These are phyloP conservation scores for Ornithorhynchus anatinus DNA, from an alignment of 2,113 vertebrate species.

Conservation along the genomic window DNA sequence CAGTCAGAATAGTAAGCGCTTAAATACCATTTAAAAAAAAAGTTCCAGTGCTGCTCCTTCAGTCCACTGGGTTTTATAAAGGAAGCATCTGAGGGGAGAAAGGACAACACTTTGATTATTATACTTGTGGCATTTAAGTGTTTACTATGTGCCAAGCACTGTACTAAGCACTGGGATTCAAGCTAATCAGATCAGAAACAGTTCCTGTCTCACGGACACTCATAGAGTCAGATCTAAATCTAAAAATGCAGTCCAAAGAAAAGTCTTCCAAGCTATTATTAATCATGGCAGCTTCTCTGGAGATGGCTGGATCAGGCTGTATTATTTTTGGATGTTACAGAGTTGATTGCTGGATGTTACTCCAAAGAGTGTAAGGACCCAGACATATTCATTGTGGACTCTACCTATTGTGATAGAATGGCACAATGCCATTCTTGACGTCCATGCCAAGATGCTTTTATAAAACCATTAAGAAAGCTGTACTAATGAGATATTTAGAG, in stretches of 20 bases:
- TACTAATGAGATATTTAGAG: slow-evolving; percentile 55
- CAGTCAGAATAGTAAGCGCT: no score
- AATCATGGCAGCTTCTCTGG: not conserved
- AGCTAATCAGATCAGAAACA: no score
- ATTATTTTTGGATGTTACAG: slow-evolving; percentile 17
- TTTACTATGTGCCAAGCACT: no score
- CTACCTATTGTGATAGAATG: slow-evolving; percentile 42
- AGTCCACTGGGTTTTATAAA: not conserved
- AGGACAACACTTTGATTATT: not conserved
- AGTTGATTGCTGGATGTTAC: not conserved
- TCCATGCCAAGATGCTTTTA: slow-evolving; percentile 63
- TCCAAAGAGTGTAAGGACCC: slow-evolving; percentile 21
- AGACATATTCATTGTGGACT: slow-evolving; percentile 48
- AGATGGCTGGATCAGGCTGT: not conserved
- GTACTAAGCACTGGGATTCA: no score
- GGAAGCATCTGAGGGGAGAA: not conserved
- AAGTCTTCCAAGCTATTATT: not conserved
- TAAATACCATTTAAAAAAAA: no score
- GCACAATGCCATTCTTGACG: slow-evolving; percentile 44
- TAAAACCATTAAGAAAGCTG: slow-evolving; percentile 59
- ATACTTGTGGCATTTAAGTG: no score
- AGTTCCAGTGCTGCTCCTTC: no score
- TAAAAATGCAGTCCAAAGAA: not conserved
- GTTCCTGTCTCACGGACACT: no score
- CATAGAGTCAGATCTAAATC: not conserved